Base-by-base conservation (phyloP, 2,113 vertebrate genomes). In the Phainopepla nitens region DNA sequence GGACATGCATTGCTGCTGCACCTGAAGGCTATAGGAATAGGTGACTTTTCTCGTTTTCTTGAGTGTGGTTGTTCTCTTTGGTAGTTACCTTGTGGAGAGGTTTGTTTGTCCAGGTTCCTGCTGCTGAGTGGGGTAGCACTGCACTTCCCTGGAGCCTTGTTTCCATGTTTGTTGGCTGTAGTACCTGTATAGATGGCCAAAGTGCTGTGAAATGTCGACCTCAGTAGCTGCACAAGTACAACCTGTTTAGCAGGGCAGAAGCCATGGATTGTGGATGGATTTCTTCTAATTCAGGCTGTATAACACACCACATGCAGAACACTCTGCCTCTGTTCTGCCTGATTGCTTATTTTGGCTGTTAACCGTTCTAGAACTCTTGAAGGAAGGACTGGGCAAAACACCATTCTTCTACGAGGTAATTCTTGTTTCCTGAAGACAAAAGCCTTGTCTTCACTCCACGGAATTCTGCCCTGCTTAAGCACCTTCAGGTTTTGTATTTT, bases 21-120 rank as follows among this genome's bases (percentile, higher is more conserved):
- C 91, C 96, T 83, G 95, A 96, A 97, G 96, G 96, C 96, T 97
- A 86, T 96, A 97, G 96, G 96, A 97, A 93, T 97, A 97, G 96
- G 96, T 96, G 96, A 97, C 89, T 95, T 90, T 97, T 95, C 91
- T 96, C 0, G 24, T 97, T 96, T 96, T 97, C 95, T 96, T 96
- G 47, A 96, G 92, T 96, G 92, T 96, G 92, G 92, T 96, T 91
- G 95, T 97, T 95, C 95, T 94, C 73, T 91, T 85, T 3, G 7
- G 75, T 96, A 94, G 85, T 96, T 90, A 28, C 68, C 88, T 75
- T 96, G 85, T 94, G 88, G 92, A 93, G 18, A 96, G 92, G 90
- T 96, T 95, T 73, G 82, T 96, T 93, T 93, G 92, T 95, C 88
- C 57, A 93, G 90, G 92, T 80, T 96, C 80, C 79, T 95, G 71